phyloP scores from a whole-genome alignment of 2,797 vertebrate species.

The Pangasius krempfi region DNA sequence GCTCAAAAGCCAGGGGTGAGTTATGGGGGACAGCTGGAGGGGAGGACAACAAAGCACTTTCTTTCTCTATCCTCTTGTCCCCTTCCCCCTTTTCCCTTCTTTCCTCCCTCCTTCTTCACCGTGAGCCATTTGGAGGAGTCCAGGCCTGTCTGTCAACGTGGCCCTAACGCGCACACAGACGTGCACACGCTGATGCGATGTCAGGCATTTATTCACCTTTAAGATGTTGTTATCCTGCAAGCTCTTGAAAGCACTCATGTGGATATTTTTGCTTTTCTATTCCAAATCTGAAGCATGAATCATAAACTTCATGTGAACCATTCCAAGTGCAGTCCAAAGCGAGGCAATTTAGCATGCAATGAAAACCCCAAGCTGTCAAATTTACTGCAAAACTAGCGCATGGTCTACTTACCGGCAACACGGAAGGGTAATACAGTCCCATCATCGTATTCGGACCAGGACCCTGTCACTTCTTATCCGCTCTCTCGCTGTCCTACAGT shows the following conservation, averaged over 20 bases:
- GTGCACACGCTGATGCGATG: neutral
- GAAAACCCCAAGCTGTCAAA: neutral
- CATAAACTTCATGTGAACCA: neutral
- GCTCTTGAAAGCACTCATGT: too few relatives aligned
- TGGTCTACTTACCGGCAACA: conserved; percentile 78
- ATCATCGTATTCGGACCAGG: conserved; percentile 78
- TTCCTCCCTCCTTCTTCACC: conserved; percentile 41
- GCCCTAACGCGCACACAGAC: neutral
- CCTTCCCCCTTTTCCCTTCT: neutral
- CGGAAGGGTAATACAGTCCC: conserved; percentile 81
- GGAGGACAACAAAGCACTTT: conserved; percentile 68
- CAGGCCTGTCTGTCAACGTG: conserved; percentile 50
- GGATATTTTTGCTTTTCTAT: neutral
- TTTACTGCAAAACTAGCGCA: neutral
- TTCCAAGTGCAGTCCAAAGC: neutral
- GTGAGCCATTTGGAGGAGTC: conserved; percentile 54
- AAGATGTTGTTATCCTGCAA: neutral
- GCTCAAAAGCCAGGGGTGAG: conserved; percentile 66
- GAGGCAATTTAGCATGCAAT: neutral
- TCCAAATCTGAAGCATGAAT: neutral
- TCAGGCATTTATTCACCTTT: neutral
- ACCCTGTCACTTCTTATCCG: conserved; percentile 20
- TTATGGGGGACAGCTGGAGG: conserved; percentile 75
- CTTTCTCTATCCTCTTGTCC: conserved; percentile 42
- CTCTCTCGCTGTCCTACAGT: neutral